Percentiles rank a stretch among this genome's conserved stretches.
Conservation (phyloP, 2,113 vertebrate genomes). For the Ranitomeya variabilis region DNA sequence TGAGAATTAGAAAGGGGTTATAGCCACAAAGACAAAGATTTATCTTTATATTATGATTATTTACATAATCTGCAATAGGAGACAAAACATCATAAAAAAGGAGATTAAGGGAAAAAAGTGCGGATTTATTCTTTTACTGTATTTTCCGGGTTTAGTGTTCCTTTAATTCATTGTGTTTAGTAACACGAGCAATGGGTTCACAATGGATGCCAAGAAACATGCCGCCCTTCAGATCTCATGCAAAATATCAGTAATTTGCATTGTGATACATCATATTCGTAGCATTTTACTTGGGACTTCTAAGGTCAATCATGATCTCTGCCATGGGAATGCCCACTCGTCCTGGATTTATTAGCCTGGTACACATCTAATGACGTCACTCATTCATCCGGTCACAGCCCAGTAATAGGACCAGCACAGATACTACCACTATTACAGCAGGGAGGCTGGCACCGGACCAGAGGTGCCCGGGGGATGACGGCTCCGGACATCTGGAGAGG, state of each 20-base stretch:
- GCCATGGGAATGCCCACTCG: not conserved
- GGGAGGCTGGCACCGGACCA: conserved; percentile 17
- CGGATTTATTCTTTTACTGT: no score
- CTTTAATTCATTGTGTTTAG: not conserved
- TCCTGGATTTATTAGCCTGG: not conserved
- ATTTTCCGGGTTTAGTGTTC: no score
- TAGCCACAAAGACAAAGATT: no score
- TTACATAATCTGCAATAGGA: no score
- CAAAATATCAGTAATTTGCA: not conserved
- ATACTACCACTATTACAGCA: not conserved
- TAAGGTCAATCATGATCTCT: not conserved
- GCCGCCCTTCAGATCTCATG: not conserved
- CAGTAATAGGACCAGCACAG: not conserved
- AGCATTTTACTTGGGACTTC: not conserved
- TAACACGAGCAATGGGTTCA: not conserved
- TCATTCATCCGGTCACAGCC: not conserved
- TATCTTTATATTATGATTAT: no score
- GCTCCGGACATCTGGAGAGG: conserved; percentile 15
- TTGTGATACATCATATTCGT: not conserved
- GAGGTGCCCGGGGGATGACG: conserved; percentile 24
- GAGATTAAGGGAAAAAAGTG: no score
- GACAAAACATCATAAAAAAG: no score
- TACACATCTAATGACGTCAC: not conserved
- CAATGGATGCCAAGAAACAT: not conserved
- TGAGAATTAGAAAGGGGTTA: no score